Evolutionary conservation across 2,888 invertebrate species (phyloP).

Genomic region (Catocala sponsa): DNA sequence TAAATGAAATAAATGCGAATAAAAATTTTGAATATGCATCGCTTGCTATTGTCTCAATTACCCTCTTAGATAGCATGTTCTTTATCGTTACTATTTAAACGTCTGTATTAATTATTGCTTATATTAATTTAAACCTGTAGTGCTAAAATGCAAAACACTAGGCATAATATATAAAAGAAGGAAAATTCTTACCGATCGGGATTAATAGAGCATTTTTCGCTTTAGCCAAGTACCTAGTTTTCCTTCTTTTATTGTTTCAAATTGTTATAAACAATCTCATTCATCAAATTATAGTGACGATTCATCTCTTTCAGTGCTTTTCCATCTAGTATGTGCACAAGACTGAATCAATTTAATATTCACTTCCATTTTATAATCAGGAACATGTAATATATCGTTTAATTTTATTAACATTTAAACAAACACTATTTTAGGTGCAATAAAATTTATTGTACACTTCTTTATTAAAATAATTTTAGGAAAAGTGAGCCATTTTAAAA

Average conservation of each 20-base stretch:
- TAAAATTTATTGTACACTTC: conserved; percentile 69
- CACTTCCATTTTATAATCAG: conserved; percentile 63
- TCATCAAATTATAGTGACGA: conserved; percentile 51
- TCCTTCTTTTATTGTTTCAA: conserved; percentile 67
- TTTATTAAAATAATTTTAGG: conserved; percentile 75
- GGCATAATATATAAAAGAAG: conserved; percentile 65
- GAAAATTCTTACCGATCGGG: conserved; percentile 57
- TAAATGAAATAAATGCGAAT: conserved; percentile 8
- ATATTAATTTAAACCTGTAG: conserved; percentile 49
- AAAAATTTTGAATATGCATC: conserved; percentile 10
- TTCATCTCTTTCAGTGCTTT: conserved; percentile 65
- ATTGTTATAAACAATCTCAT: conserved; percentile 46
- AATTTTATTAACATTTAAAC: conserved; percentile 64
- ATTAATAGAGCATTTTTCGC: conserved; percentile 22
- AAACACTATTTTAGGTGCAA: conserved; percentile 78
- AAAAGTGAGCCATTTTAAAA: conserved; percentile 88
- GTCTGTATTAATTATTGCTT: conserved; percentile 45
- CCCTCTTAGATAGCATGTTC: conserved; percentile 55
- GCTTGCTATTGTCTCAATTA: conserved; percentile 63
- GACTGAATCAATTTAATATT: conserved; percentile 54
- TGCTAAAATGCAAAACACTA: conserved; percentile 60
- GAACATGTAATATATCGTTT: conserved; percentile 59
- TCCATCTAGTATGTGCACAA: conserved; percentile 74
- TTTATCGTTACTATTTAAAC: conserved; percentile 39
- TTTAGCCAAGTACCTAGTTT: conserved; percentile 34